Evolutionary conservation across 1,140 invertebrate species (phyloP).

Genomic region (Akabosia matsudoensis): DNA sequence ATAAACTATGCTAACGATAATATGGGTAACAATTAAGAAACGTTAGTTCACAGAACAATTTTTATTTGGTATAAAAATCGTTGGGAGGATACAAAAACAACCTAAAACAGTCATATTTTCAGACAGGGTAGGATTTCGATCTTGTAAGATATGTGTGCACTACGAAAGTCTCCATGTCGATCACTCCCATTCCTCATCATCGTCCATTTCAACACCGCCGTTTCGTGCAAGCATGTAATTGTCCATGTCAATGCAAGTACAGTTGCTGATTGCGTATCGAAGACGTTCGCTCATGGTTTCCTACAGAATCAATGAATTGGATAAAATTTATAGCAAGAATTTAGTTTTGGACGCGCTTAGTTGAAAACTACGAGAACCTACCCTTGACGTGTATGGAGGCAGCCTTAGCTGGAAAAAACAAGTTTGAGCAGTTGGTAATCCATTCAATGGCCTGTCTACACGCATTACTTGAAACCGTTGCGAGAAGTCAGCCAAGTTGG

Average conservation of each 20-base stretch:
- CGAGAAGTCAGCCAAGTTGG: constrained; percentile 64
- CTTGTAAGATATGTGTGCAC: too few relatives aligned
- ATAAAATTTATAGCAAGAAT: too few relatives aligned
- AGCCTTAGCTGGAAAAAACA: constrained; percentile 69
- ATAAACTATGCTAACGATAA: too few relatives aligned
- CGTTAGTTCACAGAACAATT: too few relatives aligned
- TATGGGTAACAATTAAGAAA: too few relatives aligned
- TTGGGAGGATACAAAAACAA: too few relatives aligned
- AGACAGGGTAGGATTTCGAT: too few relatives aligned
- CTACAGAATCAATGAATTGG: constrained; percentile 39
- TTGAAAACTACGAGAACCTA: constrained; percentile 28
- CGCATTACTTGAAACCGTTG: constrained; percentile 65
- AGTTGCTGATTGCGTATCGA: constrained; percentile 67
- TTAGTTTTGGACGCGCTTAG: too few relatives aligned
- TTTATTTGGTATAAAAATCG: too few relatives aligned
- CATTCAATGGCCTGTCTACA: constrained; percentile 60
- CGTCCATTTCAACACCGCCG: constrained; percentile 55
- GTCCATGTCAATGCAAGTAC: constrained; percentile 70
- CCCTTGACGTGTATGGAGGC: constrained; percentile 60
- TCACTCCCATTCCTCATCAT: constrained; percentile 54
- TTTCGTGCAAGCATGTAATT: constrained; percentile 69
- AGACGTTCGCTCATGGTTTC: constrained; percentile 63
- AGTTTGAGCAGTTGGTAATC: constrained; percentile 65
- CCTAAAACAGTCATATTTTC: too few relatives aligned
- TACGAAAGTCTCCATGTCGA: neutral